These are phyloP conservation scores for Sarcophaga bullata DNA, from an alignment of 1,140 invertebrate genomes.

Conservation along the genomic window DNA sequence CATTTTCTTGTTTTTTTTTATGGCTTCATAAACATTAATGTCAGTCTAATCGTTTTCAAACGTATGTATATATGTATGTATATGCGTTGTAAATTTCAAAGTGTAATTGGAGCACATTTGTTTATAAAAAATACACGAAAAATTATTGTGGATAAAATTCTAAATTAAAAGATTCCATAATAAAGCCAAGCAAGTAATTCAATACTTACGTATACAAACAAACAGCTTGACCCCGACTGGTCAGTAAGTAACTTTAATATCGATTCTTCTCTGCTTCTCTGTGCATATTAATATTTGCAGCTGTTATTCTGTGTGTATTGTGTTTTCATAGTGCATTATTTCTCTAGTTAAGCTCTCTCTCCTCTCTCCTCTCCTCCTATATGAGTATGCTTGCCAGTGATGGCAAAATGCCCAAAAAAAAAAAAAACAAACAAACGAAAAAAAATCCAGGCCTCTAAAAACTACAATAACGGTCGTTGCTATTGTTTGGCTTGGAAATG, in stretches of 20 bases:
- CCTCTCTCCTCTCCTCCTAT: too few species aligned
- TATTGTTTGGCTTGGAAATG: background rate
- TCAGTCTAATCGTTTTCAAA: too few species aligned
- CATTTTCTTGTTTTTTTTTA: too few species aligned
- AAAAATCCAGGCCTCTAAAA: background rate
- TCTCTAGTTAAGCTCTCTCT: background rate
- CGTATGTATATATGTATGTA: too few species aligned
- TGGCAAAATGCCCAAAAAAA: slow-evolving; percentile 37
- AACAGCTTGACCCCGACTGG: background rate
- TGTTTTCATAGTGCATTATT: background rate
- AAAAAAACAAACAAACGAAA: background rate
- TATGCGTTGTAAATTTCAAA: too few species aligned
- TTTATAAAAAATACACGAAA: too few species aligned
- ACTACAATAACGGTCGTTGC: background rate
- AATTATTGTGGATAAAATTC: too few species aligned
- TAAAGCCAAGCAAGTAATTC: slow-evolving; percentile 7
- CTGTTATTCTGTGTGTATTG: background rate
- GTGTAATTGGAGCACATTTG: too few species aligned
- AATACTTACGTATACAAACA: background rate
- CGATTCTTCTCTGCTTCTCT: background rate
- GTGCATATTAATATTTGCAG: slow-evolving; percentile 9
- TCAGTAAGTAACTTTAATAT: slow-evolving; percentile 39
- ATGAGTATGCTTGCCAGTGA: background rate
- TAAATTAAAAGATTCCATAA: too few species aligned
- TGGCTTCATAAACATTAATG: too few species aligned